Evolutionary conservation across 2,888 invertebrate genomes (phyloP), one percentile per base, ranked within the genome.

Genomic region (Falcaria lacertinaria): DNA sequence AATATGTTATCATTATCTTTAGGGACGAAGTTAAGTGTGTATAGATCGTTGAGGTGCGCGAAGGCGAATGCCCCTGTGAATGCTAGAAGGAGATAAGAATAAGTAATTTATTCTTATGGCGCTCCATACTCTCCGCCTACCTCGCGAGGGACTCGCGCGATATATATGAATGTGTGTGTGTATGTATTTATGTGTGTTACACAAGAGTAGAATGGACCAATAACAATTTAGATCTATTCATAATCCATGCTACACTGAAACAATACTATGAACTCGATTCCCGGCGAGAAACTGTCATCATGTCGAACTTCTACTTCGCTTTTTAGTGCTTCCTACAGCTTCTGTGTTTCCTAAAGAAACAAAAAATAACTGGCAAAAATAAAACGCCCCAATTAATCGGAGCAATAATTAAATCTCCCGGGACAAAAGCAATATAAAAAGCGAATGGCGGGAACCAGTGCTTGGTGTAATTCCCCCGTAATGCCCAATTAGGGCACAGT

Each of bases 11-110:
- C 89, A 48, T 90, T 85, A 22, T 89, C 85, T 4, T 83, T 80
- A 0, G 95, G 94, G 41, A 95, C 92, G 75, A 99, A 99, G 81
- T 99, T 98, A 0, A 99, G 88, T 0, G 99, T 99, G 80, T 98
- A 99, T 6, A 99, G 90, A 72, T 98, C 98, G 62, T 95, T 92
- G 4, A 98, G 84, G 41, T 93, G 89, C 2, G 92, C 87, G 74
- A 97, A 97, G 0, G 96, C 96, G 80, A 96, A 97, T 2, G 94
- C 92, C 0, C 96, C 97, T 0, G 98, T 98, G 62, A 98, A 89
- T 0, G 98, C 96, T 36, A 99, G 88, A 38, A 98, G 88, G 34
- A 97, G 90, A 78, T 99, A 99, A 86, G 99, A 98, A 2, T n/a
- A n/a, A n/a, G n/a, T n/a, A n/a, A n/a, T n/a, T n/a, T n/a, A n/a